Conservation (phyloP, 2,113 vertebrate genomes). For the human (Homo sapiens) region DNA sequence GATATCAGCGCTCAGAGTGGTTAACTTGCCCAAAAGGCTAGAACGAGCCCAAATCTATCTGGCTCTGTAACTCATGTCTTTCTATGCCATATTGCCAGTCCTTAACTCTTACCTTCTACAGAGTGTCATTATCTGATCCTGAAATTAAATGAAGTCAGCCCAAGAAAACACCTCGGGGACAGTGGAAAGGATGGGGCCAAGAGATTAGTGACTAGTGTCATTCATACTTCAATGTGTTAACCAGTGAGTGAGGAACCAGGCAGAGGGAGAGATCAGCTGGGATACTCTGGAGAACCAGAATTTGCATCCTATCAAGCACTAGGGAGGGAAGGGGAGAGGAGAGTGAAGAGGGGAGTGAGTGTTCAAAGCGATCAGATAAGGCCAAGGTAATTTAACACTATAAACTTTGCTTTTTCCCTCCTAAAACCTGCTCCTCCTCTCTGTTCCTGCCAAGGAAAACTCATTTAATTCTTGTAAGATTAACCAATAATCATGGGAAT, state of each 20-base stretch:
- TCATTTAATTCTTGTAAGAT: background rate
- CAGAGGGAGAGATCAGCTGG: background rate
- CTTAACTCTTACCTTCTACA: background rate
- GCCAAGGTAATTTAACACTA: background rate
- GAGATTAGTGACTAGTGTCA: too few relatives aligned
- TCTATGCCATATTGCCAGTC: background rate
- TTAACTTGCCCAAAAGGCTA: background rate
- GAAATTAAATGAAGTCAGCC: background rate
- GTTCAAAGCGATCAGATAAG: background rate
- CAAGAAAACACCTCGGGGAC: background rate
- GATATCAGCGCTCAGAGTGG: background rate
- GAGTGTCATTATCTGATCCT: background rate
- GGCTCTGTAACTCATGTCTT: background rate
- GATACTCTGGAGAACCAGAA: background rate
- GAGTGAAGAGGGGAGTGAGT: accelerated
- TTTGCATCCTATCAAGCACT: accelerated
- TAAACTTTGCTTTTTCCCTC: background rate
- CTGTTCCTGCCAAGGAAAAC: background rate
- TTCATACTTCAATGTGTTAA: background rate
- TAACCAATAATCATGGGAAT: background rate
- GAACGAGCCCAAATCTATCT: background rate
- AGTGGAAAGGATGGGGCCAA: background rate
- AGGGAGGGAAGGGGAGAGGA: too few relatives aligned
- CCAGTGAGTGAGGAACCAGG: background rate
- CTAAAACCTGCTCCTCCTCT: background rate